Conservation (phyloP, 1,140 invertebrate genomes). For the Panagrolaimus sp. region DNA sequence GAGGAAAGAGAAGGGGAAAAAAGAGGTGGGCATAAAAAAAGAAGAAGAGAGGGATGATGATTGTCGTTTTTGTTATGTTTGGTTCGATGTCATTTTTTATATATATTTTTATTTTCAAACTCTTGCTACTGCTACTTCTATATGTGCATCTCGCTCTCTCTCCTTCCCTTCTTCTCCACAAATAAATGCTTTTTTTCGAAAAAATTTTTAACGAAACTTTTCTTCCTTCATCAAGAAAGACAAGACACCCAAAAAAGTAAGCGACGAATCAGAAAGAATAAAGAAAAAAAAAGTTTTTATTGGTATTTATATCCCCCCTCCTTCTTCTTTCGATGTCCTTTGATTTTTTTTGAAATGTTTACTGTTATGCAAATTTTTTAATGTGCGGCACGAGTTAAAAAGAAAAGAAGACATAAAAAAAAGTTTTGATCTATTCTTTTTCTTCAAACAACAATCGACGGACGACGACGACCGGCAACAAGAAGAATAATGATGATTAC, state of each 20-base stretch:
- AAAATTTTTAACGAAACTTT: not conserved
- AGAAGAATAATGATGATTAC: not conserved
- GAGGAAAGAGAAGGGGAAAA: too few species aligned
- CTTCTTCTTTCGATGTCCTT: not conserved
- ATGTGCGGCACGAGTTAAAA: not conserved
- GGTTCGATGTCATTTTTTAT: too few species aligned
- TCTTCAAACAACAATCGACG: too few species aligned
- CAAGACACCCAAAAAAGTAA: too few species aligned
- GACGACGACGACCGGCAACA: not conserved
- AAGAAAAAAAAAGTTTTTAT: too few species aligned
- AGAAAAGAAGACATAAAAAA: not conserved
- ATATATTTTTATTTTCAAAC: too few species aligned
- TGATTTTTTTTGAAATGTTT: not conserved
- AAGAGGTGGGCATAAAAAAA: too few species aligned
- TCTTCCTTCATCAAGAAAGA: not conserved
- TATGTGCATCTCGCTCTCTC: not conserved
- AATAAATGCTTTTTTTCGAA: slow-evolving; percentile 1
- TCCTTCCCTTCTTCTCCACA: not conserved
- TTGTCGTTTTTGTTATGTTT: too few species aligned
- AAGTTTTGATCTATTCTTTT: not conserved
- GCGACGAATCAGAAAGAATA: too few species aligned
- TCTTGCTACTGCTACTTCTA: not conserved
- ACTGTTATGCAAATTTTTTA: slow-evolving; percentile 13
- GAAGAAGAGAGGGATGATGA: too few species aligned
- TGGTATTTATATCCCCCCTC: not conserved